Evolutionary conservation across 2,888 invertebrate genomes (phyloP).

Genomic region (Meiosimyza platycephala): DNA sequence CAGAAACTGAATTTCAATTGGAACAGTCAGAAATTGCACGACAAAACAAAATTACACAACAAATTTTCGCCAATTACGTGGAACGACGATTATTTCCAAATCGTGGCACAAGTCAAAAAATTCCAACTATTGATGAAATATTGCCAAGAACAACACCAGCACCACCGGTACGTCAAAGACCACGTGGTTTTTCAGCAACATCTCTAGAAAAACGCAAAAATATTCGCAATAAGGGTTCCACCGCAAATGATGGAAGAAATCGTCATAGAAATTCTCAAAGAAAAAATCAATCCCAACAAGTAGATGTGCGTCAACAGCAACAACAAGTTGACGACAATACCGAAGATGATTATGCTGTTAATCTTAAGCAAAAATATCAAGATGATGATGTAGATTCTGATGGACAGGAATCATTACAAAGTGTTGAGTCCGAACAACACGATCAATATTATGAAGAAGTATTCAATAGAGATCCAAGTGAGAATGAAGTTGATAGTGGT

Average conservation of each 20-base stretch:
- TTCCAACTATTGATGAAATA: slow-evolving; percentile 76
- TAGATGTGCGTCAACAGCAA: slow-evolving; percentile 14
- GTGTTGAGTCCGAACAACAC: slow-evolving; percentile 79
- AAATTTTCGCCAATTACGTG: slow-evolving; percentile 79
- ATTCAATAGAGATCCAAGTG: slow-evolving; percentile 61
- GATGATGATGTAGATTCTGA: slow-evolving; percentile 56
- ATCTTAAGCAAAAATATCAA: slow-evolving; percentile 39
- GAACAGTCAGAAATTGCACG: slow-evolving; percentile 74
- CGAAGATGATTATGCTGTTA: slow-evolving; percentile 32
- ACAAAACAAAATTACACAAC: slow-evolving; percentile 82
- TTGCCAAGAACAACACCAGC: slow-evolving; percentile 68
- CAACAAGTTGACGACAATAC: slow-evolving; percentile 32
- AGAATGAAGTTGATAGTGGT: slow-evolving; percentile 65
- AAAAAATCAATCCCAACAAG: slow-evolving; percentile 11
- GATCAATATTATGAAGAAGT: slow-evolving; percentile 73
- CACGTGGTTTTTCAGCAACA: slow-evolving; percentile 53
- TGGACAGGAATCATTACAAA: slow-evolving; percentile 69
- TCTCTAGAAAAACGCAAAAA: too few relatives aligned
- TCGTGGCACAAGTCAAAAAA: slow-evolving; percentile 67
- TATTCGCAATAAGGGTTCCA: too few relatives aligned
- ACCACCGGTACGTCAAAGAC: slow-evolving; percentile 55
- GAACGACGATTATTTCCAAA: slow-evolving; percentile 77
- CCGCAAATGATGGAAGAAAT: neutral
- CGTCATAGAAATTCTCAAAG: neutral
- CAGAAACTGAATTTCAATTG: slow-evolving; percentile 49